These are phyloP conservation scores for Cydia amplana DNA, from an alignment of 1,140 invertebrate genomes.

Conservation along the genomic window DNA sequence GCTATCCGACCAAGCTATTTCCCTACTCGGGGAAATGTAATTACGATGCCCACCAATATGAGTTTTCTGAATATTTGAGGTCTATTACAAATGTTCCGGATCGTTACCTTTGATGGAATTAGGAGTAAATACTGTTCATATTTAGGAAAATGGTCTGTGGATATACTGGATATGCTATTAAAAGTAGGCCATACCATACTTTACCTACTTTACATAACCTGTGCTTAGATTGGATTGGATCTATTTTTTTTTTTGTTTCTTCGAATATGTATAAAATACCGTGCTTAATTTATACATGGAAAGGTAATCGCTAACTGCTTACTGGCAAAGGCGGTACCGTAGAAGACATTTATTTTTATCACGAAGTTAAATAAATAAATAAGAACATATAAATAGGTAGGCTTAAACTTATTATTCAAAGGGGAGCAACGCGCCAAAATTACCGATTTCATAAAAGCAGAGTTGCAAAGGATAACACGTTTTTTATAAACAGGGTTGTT, in stretches of 20 bases:
- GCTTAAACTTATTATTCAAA: not conserved
- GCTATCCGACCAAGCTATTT: constrained; percentile 27
- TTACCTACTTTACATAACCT: no score
- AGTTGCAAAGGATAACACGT: not conserved
- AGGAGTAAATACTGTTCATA: not conserved
- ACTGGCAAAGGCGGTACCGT: no score
- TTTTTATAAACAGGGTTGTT: not conserved
- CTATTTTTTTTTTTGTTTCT: no score
- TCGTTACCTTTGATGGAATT: not conserved
- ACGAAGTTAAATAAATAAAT: not conserved
- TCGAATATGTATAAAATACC: no score
- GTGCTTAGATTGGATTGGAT: no score
- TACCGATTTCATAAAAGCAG: constrained; percentile 1
- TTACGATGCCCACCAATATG: constrained; percentile 13
- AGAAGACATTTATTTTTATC: not conserved
- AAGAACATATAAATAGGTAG: no score
- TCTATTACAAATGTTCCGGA: not conserved
- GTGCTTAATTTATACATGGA: no score
- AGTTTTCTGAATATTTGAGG: constrained; percentile 23
- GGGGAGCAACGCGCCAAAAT: not conserved
- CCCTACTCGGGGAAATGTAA: constrained; percentile 14
- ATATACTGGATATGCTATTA: no score
- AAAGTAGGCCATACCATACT: no score
- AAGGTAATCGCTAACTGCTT: no score
- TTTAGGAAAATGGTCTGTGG: not conserved